A percentile compares a stretch with the other conserved stretches of the same genome.
Conservation (phyloP, 35 echinoderm and acorn worm species). For the Ophioderma brevispina region DNA sequence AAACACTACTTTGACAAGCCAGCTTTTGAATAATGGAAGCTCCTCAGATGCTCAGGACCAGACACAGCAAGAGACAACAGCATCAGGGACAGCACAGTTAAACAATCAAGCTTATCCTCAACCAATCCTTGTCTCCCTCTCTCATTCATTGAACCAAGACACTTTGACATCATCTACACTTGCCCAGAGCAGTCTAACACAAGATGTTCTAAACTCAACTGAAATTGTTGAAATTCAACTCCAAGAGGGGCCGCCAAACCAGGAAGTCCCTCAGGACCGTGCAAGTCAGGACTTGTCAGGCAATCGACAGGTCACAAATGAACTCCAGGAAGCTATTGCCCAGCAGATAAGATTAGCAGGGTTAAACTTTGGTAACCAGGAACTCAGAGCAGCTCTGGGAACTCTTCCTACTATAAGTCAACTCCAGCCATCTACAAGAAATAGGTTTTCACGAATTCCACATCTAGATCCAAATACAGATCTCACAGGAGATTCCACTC, state of each 20-base stretch:
- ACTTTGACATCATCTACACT: constrained; percentile 13
- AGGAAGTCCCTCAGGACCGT: background rate
- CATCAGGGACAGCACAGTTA: background rate
- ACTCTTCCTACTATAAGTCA: background rate
- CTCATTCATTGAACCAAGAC: constrained; percentile 25
- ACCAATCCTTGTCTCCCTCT: constrained; percentile 28
- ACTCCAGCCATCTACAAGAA: background rate
- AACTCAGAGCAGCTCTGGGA: background rate
- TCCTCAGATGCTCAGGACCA: background rate
- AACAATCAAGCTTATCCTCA: background rate
- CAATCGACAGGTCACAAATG: background rate
- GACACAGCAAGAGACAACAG: background rate
- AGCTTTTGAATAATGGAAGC: background rate
- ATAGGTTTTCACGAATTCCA: background rate
- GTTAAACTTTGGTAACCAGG: constrained; percentile 2
- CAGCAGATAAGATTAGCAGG: background rate
- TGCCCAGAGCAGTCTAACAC: background rate
- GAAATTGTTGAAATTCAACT: constrained; percentile 40
- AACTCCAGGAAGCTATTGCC: background rate
- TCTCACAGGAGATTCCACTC: background rate
- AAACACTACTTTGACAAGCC: background rate
- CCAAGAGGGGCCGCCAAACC: background rate
- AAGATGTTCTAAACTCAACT: constrained; percentile 11
- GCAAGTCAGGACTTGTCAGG: background rate
- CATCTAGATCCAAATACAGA: background rate